Evolutionary conservation across 1,140 invertebrate species (phyloP).

Genomic region (Orchesella cincta): DNA sequence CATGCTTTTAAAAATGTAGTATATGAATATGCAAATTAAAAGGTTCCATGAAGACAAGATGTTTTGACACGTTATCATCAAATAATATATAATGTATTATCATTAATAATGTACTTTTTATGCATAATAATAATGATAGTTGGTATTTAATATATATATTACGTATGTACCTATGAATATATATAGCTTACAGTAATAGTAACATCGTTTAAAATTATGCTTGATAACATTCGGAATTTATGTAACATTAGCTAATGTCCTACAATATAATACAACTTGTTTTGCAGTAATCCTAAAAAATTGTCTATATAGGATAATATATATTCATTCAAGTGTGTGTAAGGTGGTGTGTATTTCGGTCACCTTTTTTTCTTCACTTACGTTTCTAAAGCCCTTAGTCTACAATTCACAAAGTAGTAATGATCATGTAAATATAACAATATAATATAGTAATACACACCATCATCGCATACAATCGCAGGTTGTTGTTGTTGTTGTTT

Average conservation of each 20-base stretch:
- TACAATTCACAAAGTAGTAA: neutral
- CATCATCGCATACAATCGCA: neutral
- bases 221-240: neutral
- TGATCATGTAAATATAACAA: neutral
- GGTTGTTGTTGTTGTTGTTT: too few relatives aligned
- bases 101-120: neutral
- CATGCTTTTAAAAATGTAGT: neutral
- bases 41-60: neutral
- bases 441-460: neutral
- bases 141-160: slow-evolving; percentile 24
- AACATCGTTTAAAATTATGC: slow-evolving; percentile 1
- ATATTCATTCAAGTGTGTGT: neutral
- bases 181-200: neutral
- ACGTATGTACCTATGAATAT: neutral
- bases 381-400: neutral
- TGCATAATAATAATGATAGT: slow-evolving; percentile 20
- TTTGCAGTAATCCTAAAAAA: neutral
- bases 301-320: neutral
- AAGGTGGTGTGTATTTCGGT: neutral
- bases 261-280: neutral
- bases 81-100: slow-evolving; percentile 27
- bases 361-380: neutral
- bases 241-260: neutral
- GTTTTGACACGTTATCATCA: slow-evolving; percentile 20
- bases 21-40: neutral